A percentile compares a stretch with the other conserved stretches of the same genome.
These are phyloP conservation scores for Paralinhomoeus sp. DNA, from an alignment of 2,888 invertebrate species.

Conservation along the genomic window DNA sequence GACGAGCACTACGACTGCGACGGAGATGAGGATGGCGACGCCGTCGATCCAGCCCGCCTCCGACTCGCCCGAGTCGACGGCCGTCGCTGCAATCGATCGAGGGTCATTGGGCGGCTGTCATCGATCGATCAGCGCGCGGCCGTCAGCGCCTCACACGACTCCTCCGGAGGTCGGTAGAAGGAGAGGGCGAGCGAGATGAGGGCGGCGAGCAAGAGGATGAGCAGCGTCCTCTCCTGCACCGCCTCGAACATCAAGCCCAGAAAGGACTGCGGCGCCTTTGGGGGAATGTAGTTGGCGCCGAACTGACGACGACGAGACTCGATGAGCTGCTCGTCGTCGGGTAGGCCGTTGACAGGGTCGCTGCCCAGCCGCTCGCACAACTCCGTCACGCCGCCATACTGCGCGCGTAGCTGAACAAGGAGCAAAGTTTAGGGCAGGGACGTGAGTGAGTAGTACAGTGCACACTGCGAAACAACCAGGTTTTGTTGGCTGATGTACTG, in stretches of 20 bases:
- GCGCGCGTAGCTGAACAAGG: too few relatives aligned
- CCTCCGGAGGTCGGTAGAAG: slow-evolving; percentile 29
- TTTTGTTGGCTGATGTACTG: too few relatives aligned
- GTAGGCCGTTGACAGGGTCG: slow-evolving; percentile 69
- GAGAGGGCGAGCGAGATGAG: slow-evolving; percentile 91
- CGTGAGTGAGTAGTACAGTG: too few relatives aligned
- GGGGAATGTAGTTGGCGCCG: slow-evolving; percentile 95
- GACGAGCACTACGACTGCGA: slow-evolving; percentile 34
- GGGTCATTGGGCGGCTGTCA: too few relatives aligned
- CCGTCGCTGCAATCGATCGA: too few relatives aligned
- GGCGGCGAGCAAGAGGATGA: slow-evolving; percentile 93
- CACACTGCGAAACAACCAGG: too few relatives aligned
- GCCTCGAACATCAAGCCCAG: slow-evolving; percentile 96
- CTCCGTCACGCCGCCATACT: slow-evolving; percentile 75
- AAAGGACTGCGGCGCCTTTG: slow-evolving; percentile 97
- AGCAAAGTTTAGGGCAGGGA: too few relatives aligned
- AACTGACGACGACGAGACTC: slow-evolving; percentile 81
- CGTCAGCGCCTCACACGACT: too few relatives aligned
- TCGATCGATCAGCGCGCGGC: neutral
- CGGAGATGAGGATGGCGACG: slow-evolving; percentile 33
- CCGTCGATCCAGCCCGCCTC: slow-evolving; percentile 36
- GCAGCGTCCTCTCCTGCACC: slow-evolving; percentile 85
- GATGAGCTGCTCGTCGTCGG: slow-evolving; percentile 55
- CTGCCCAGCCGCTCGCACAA: slow-evolving; percentile 88
- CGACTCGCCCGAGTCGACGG: slow-evolving; percentile 22